These are phyloP conservation scores for Dipus sagitta DNA, from an alignment of 2,797 vertebrate genomes.

Conservation along the genomic window DNA sequence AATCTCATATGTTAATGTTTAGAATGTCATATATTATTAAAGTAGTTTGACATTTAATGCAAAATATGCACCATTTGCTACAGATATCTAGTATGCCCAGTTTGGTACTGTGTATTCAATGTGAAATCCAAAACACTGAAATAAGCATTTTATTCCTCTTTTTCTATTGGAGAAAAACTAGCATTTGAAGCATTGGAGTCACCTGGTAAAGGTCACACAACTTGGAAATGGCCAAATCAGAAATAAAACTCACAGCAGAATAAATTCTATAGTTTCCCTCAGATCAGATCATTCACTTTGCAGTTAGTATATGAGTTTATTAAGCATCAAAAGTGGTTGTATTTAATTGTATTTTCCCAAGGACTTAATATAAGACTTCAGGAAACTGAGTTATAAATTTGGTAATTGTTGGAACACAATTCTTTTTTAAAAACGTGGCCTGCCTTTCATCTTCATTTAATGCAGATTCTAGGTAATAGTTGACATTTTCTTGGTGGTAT, in stretches of 20 bases:
- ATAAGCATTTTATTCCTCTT: neutral
- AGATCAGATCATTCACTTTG: neutral
- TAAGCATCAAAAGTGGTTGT: neutral
- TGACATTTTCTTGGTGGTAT: slow-evolving; percentile 26
- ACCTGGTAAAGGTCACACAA: slow-evolving; percentile 3
- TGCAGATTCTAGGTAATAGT: neutral
- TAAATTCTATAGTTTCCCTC: neutral
- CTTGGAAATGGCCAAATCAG: slow-evolving; percentile 23
- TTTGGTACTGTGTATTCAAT: neutral
- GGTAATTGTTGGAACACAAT: neutral
- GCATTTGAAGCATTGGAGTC: neutral
- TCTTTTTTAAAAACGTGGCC: neutral
- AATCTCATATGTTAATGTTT: slow-evolving; percentile 1
- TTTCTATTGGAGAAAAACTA: neutral
- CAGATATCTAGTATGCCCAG: neutral
- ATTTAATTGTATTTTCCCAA: neutral
- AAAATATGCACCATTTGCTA: slow-evolving; percentile 3
- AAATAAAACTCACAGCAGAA: neutral
- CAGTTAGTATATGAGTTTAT: neutral
- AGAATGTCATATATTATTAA: neutral
- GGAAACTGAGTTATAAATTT: slow-evolving; percentile 16
- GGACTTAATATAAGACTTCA: slow-evolving; percentile 18
- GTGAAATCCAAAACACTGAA: neutral
- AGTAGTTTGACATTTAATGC: slow-evolving; percentile 2
- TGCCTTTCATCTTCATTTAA: neutral